A percentile compares a stretch with the other conserved stretches of the same genome.
phyloP scores from a whole-genome alignment of 35 echinoderm and acorn worm genomes.

The Apostichopus japonicus region DNA sequence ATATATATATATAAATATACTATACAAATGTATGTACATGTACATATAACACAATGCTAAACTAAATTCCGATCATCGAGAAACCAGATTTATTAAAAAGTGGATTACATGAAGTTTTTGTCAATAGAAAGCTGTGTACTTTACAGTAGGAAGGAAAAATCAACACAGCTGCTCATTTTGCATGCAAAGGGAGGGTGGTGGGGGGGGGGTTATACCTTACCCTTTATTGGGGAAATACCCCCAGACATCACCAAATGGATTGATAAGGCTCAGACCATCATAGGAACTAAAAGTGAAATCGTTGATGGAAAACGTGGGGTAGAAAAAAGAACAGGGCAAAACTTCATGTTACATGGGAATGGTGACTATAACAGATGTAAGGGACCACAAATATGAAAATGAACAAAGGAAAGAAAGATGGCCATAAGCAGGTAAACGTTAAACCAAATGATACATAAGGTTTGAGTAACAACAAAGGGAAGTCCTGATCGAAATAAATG shows the following conservation, averaged over 20 bases:
- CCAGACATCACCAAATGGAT: slow-evolving; percentile 54
- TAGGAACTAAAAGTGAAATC: slow-evolving; percentile 31
- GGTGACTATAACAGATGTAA: neutral
- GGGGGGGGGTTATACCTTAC: slow-evolving; percentile 1
- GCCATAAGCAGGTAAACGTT: too few species aligned
- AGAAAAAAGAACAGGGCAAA: neutral
- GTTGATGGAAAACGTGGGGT: neutral
- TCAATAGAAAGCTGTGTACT: neutral
- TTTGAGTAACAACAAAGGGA: too few species aligned
- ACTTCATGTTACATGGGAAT: neutral
- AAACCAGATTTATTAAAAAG: too few species aligned
- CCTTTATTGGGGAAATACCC: slow-evolving; percentile 42
- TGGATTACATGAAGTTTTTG: neutral
- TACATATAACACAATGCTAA: too few species aligned
- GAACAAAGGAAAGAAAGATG: too few species aligned
- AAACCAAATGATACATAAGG: too few species aligned
- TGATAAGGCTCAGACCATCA: slow-evolving; percentile 32
- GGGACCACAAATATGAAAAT: too few species aligned
- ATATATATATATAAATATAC: too few species aligned
- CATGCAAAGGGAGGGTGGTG: neutral
- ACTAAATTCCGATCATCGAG: too few species aligned
- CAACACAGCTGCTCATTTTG: neutral
- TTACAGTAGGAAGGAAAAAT: neutral
- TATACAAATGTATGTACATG: too few species aligned
- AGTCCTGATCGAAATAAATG: too few species aligned